Conservation (phyloP, 2,888 invertebrate genomes). For the Synanthedon myopaeformis region DNA sequence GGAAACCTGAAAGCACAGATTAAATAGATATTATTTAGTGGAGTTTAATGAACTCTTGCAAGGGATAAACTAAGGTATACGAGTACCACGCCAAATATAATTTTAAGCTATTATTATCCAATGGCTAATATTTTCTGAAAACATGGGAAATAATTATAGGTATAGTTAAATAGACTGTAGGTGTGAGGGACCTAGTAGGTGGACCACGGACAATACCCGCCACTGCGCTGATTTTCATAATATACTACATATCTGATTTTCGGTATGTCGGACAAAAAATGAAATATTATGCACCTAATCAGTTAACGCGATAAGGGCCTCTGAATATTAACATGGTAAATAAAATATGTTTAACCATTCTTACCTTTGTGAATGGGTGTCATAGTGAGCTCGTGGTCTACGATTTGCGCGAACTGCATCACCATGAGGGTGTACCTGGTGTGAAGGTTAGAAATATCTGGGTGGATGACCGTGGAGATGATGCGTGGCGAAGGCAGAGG, state of each 20-base stretch:
- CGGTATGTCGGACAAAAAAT: not conserved
- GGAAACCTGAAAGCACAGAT: constrained; percentile 71
- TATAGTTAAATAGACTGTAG: too few species aligned
- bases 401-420: constrained; percentile 95
- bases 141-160: too few species aligned
- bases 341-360: not conserved
- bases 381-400: constrained; percentile 95
- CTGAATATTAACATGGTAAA: not conserved
- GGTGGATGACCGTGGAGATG: constrained; percentile 89
- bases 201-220: too few species aligned
- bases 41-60: too few species aligned
- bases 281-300: not conserved
- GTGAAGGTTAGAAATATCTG: constrained; percentile 91
- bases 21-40: not conserved
- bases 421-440: constrained; percentile 90
- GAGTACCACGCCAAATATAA: too few species aligned
- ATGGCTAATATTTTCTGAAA: too few species aligned
- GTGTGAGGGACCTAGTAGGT: too few species aligned
- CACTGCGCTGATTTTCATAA: too few species aligned
- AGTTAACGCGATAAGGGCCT: not conserved
- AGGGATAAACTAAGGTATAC: too few species aligned
- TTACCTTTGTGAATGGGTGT: constrained; percentile 90
- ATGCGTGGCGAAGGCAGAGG: constrained; percentile 87
- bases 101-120: too few species aligned
- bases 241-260: too few species aligned